phyloP scores from a whole-genome alignment of 2,113 vertebrate genomes.

The Zeus faber region DNA sequence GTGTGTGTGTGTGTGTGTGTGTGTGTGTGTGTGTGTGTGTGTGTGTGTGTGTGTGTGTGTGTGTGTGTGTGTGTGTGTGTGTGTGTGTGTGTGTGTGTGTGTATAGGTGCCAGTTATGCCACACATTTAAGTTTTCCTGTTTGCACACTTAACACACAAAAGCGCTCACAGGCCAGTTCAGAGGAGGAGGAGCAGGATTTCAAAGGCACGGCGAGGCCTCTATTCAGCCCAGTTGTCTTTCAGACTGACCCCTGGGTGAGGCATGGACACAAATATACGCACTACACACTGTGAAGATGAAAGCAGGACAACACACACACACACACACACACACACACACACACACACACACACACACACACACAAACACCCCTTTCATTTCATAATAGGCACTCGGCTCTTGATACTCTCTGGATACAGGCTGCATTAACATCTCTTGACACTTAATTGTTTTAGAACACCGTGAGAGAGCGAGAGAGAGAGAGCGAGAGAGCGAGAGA shows the following conservation, averaged over 20 bases:
- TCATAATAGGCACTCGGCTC: not conserved
- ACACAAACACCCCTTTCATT: conserved; percentile 21
- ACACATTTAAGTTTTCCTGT: no score
- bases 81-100: not conserved
- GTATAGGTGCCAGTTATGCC: not conserved
- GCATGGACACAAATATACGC: not conserved
- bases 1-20: no score
- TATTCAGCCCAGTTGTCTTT: no score
- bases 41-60: no score
- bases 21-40: no score
- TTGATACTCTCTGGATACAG: no score
- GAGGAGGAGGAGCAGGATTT: not conserved
- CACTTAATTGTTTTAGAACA: not conserved
- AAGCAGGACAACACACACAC: not conserved
- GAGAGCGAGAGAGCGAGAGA: no score
- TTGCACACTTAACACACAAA: no score
- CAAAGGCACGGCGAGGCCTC: not conserved
- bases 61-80: no score
- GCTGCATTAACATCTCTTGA: conserved; percentile 11
- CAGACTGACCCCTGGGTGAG: not conserved
- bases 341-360: not conserved
- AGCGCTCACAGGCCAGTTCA: no score
- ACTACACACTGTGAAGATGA: not conserved
- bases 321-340: not conserved
- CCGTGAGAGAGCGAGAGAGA: no score